Conservation (phyloP, 2,113 vertebrate species). For the Pseudorasbora parva region DNA sequence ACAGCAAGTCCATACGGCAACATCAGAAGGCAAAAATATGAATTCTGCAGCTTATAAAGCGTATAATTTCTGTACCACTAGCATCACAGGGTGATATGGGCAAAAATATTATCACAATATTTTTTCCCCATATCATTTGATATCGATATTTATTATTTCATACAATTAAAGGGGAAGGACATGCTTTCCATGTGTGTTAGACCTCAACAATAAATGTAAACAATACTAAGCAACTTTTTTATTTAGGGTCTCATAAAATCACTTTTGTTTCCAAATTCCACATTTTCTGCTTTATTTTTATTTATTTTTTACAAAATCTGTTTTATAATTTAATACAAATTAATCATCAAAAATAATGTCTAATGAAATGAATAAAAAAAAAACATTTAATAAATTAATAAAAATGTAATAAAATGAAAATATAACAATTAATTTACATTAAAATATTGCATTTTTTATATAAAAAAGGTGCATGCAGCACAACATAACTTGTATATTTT, state of each 20-base stretch:
- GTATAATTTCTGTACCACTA: not conserved
- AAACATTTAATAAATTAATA: not conserved
- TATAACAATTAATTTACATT: not conserved
- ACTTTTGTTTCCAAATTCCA: too few relatives aligned
- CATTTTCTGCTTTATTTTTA: too few relatives aligned
- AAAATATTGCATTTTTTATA: not conserved
- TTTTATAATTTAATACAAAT: not conserved
- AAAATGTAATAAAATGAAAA: not conserved
- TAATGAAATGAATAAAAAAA: not conserved
- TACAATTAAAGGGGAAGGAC: not conserved
- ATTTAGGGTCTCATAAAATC: too few relatives aligned
- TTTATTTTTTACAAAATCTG: too few relatives aligned
- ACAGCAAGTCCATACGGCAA: slow-evolving; percentile 28
- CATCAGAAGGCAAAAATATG: not conserved
- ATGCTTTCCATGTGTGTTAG: not conserved
- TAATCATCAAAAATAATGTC: not conserved
- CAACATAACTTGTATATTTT: not conserved
- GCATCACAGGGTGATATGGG: not conserved
- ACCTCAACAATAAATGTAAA: not conserved
- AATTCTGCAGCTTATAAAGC: not conserved
- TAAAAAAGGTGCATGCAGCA: not conserved
- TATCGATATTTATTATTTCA: not conserved
- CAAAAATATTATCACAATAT: not conserved
- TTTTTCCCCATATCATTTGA: not conserved
- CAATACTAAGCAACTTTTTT: not conserved